Base-by-base conservation (phyloP, 1,140 invertebrate species). In the Panagrolaimus sp. region DNA sequence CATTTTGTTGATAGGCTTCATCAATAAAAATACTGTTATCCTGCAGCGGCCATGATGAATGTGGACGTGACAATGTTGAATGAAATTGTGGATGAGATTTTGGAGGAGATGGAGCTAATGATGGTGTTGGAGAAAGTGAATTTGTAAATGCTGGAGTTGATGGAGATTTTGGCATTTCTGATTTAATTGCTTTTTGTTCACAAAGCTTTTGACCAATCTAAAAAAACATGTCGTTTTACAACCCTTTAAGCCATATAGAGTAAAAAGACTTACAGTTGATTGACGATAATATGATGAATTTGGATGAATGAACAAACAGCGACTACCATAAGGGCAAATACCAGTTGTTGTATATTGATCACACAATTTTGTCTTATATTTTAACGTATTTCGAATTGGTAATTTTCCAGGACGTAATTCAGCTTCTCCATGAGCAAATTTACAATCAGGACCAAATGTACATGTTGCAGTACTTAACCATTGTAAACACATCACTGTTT, bases 331-430 rank as follows among this genome's bases (percentile, higher is more conserved):
- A 1, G 78, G 78, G 61, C 78, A 79, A 20, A 79, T 70, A 27
- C 78, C 78, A 8, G 68, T 73, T 5, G 70, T 82, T 9, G 78
- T 79, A 70, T 79, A 79, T 62, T 82, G 79, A 31, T 79, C 78
- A 57, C 78, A 79, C 31, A 81, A 51, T 62, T 79, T 79, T 42
- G 78, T 79, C 48, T 79, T 78, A 77, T 79, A 79, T 63, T 79
- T 79, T 63, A 45, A 62, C 42, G 78, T 81, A 45, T 78, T 76
- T 13, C 72, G 70, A 7, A 43, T 68, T 25, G 68, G 66, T 78
- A 46, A 77, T 77, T 68, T 69, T 2, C 61, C 47, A 9, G 78
- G 78, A n/a, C 79, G 66, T 11, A 79, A 63, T 51, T 79, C 78
- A 20, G 66, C 31, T 61, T 75, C 73, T 23, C 73, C 73, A 45